phyloP scores from a whole-genome alignment of 2,113 vertebrate genomes.

The Phyllopteryx taeniolatus region DNA sequence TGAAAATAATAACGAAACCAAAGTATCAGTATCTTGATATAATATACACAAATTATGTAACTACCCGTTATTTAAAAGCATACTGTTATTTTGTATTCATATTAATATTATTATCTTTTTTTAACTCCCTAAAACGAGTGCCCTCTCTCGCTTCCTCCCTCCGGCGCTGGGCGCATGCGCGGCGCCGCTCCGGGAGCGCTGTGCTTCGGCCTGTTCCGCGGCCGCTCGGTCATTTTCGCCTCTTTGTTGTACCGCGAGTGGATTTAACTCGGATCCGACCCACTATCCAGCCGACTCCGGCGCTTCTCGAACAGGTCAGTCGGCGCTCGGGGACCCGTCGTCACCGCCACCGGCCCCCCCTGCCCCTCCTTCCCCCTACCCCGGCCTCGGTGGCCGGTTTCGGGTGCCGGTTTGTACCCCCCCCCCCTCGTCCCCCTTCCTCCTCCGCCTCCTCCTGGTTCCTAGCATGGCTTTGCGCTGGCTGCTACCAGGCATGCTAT shows the following conservation, averaged over 20 bases:
- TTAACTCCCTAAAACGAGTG: too few relatives aligned
- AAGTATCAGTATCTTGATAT: too few relatives aligned
- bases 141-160: constrained; percentile 7
- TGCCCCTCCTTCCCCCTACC: neutral
- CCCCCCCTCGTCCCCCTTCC: constrained; percentile 26
- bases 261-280: constrained; percentile 78
- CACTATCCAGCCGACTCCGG: constrained; percentile 68
- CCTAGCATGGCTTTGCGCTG: constrained; percentile 63
- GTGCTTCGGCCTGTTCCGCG: constrained; percentile 79
- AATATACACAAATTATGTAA: too few relatives aligned
- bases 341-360: constrained; percentile 23
- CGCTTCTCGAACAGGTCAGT: constrained; percentile 72
- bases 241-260: constrained; percentile 83
- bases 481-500: constrained; percentile 71
- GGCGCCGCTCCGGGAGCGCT: constrained; percentile 55
- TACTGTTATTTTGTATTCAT: too few relatives aligned
- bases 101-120: too few relatives aligned
- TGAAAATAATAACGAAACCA: too few relatives aligned
- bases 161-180: constrained; percentile 68
- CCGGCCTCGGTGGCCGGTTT: constrained; percentile 28
- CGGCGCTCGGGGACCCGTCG: constrained; percentile 27
- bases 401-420: constrained; percentile 43
- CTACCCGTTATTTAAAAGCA: too few relatives aligned
- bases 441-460: constrained; percentile 49
- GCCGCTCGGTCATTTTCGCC: constrained; percentile 80